phyloP scores from a whole-genome alignment of 2,888 invertebrate species.

The Archaeoteleia sp. region DNA sequence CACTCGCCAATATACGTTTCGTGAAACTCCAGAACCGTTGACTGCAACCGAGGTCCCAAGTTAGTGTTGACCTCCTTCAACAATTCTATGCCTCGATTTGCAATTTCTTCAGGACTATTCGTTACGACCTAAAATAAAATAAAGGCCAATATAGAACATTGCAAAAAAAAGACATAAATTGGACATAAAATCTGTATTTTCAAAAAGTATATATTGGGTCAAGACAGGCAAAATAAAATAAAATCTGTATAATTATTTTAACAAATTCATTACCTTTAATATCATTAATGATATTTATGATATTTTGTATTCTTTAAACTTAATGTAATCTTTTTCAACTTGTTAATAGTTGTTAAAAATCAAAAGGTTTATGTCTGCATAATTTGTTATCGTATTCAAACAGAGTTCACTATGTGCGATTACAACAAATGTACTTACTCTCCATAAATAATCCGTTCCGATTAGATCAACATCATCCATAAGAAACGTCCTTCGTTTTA shows the following conservation, averaged over 20 bases:
- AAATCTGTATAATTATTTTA: too few species aligned
- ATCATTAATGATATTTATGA: too few species aligned
- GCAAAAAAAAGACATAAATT: too few species aligned
- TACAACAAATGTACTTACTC: constrained; percentile 79
- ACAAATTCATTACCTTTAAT: constrained; percentile 9
- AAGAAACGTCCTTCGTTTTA: constrained; percentile 88
- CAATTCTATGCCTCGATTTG: constrained; percentile 92
- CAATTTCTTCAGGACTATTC: constrained; percentile 93
- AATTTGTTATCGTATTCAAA: too few species aligned
- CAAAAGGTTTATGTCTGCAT: too few species aligned
- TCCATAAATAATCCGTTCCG: constrained; percentile 97
- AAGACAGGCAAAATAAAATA: too few species aligned
- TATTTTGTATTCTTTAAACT: too few species aligned
- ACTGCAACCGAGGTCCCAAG: constrained; percentile 89
- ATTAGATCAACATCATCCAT: constrained; percentile 96
- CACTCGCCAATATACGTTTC: constrained; percentile 94
- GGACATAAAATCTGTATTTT: too few species aligned
- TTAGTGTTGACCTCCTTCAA: constrained; percentile 95
- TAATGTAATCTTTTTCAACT: too few species aligned
- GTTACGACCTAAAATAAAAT: constrained; percentile 82
- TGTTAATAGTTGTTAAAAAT: too few species aligned
- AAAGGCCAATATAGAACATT: neutral
- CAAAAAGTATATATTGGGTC: too few species aligned
- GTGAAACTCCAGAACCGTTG: constrained; percentile 88
- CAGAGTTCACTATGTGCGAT: too few species aligned